Conservation (phyloP, 2,797 vertebrate species). For the Phataginus tetradactyla region DNA sequence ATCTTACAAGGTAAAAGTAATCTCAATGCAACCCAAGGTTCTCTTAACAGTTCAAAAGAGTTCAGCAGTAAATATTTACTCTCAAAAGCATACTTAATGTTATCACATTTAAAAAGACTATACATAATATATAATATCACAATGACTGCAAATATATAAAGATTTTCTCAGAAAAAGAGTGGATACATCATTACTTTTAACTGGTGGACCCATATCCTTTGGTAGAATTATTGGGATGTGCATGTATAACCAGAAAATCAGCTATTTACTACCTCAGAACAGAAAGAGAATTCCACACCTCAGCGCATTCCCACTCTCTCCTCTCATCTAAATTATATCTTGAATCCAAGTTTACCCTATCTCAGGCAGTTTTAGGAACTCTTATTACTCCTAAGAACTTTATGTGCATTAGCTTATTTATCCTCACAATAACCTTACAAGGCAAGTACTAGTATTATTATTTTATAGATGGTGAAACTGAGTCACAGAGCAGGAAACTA, state of each 20-base stretch:
- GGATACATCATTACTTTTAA: background rate
- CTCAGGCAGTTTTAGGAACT: conserved; percentile 13
- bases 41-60: conserved; percentile 40
- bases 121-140: background rate
- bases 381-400: background rate
- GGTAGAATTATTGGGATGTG: conserved; percentile 10
- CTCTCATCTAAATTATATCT: background rate
- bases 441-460: background rate
- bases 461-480: background rate
- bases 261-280: background rate
- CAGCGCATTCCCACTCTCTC: background rate
- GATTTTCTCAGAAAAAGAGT: conserved; percentile 26
- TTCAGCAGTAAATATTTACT: conserved; percentile 33
- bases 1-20: background rate
- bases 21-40: background rate
- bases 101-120: conserved; percentile 19
- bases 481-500: background rate
- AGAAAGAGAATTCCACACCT: conserved; percentile 20
- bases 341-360: background rate
- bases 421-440: background rate
- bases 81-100: conserved; percentile 33
- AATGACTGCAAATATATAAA: background rate
- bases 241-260: background rate
- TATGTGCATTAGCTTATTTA: conserved; percentile 7
- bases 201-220: background rate